Percentiles rank a stretch among this genome's conserved stretches.
Conservation (phyloP, 2,797 vertebrate species). For the Chaenodraco wilsoni region DNA sequence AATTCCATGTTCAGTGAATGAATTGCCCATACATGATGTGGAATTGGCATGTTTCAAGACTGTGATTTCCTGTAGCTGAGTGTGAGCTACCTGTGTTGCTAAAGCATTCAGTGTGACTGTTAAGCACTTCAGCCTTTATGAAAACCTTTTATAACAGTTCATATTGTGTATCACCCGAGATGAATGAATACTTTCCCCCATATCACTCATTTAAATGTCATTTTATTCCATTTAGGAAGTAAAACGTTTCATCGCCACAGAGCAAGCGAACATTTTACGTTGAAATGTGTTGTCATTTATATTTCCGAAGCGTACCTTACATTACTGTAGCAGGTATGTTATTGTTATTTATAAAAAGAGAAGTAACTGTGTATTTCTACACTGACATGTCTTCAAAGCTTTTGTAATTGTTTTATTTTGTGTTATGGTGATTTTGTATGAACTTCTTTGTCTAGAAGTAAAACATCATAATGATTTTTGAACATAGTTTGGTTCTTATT, state of each 20-base stretch:
- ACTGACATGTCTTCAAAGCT: constrained; percentile 65
- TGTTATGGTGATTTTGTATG: constrained; percentile 77
- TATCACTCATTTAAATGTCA: constrained; percentile 27
- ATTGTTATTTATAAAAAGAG: constrained; percentile 83
- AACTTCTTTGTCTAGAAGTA: constrained; percentile 75
- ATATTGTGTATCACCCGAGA: constrained; percentile 33
- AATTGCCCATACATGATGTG: constrained; percentile 17
- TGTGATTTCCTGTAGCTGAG: constrained; percentile 60
- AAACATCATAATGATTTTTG: constrained; percentile 69
- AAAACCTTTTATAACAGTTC: constrained; percentile 33
- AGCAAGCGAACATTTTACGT: constrained; percentile 44
- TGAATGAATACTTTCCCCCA: constrained; percentile 8
- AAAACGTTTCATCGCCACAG: constrained; percentile 32
- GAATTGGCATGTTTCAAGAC: constrained; percentile 51
- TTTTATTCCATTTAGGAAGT: constrained; percentile 43
- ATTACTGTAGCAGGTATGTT: constrained; percentile 75
- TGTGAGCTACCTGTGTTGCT: constrained; percentile 49
- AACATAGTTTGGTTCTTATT: constrained; percentile 32
- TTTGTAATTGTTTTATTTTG: constrained; percentile 77
- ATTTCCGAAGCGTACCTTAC: constrained; percentile 49
- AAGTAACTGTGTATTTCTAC: constrained; percentile 70
- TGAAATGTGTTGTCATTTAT: constrained; percentile 45
- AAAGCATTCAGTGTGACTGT: constrained; percentile 38
- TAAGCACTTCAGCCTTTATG: constrained; percentile 13
- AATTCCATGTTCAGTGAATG: constrained; percentile 25